phyloP scores from a whole-genome alignment of 2,113 vertebrate species.

The Chionomys nivalis region DNA sequence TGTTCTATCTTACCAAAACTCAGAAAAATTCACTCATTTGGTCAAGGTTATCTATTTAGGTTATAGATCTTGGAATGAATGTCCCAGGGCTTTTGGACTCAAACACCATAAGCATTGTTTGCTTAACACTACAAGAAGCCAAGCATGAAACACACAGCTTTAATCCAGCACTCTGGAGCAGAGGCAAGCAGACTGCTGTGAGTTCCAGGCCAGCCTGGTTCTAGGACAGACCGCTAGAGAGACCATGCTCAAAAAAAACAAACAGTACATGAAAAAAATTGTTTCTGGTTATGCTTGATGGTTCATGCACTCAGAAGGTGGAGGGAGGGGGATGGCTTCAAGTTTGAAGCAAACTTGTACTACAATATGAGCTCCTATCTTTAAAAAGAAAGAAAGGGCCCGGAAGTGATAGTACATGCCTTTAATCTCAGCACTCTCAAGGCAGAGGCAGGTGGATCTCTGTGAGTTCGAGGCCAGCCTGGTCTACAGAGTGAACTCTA shows the following conservation, averaged over 20 bases:
- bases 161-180: background rate
- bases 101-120: background rate
- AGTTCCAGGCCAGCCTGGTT: background rate
- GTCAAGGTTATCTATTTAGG: slow-evolving; percentile 17
- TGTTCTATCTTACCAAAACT: background rate
- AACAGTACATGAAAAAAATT: background rate
- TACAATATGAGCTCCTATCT: background rate
- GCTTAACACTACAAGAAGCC: background rate
- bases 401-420: background rate
- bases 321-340: background rate
- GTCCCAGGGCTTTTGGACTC: background rate
- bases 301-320: background rate
- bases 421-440: background rate
- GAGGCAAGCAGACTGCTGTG: background rate
- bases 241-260: background rate
- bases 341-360: background rate
- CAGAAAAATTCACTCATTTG: background rate
- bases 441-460: background rate
- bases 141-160: background rate
- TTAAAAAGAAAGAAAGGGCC: background rate
- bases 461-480: background rate
- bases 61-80: background rate
- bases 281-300: background rate
- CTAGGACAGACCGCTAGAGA: background rate
- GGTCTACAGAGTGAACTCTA: background rate